Evolutionary conservation across 1,140 invertebrate species (phyloP).

Genomic region (Musca domestica): DNA sequence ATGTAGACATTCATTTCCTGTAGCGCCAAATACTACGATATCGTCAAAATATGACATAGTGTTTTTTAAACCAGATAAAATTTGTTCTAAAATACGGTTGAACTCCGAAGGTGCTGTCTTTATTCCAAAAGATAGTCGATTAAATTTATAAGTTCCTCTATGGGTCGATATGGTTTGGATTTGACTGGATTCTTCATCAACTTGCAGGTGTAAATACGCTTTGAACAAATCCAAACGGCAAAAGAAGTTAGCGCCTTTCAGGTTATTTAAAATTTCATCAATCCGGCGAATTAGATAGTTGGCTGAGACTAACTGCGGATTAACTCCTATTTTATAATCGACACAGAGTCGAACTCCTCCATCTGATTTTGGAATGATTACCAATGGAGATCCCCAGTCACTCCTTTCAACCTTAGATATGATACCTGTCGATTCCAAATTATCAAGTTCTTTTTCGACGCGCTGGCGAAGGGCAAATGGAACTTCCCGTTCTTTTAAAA

Average conservation of each 20-base stretch:
- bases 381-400: constrained; percentile 54
- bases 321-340: constrained; percentile 52
- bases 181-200: constrained; percentile 39
- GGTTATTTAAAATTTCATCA: constrained; percentile 43
- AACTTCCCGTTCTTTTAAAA: constrained; percentile 13
- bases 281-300: constrained; percentile 55
- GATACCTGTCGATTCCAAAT: constrained; percentile 1
- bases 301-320: constrained; percentile 39
- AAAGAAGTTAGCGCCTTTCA: constrained; percentile 38
- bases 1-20: constrained; percentile 21
- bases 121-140: constrained; percentile 45
- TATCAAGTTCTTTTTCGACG: not conserved
- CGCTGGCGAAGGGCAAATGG: constrained; percentile 1
- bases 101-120: constrained; percentile 22
- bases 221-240: constrained; percentile 43
- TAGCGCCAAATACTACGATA: no score
- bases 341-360: constrained; percentile 53
- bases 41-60: no score
- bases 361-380: constrained; percentile 54
- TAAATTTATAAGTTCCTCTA: constrained; percentile 44
- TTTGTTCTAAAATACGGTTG: not conserved
- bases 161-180: constrained; percentile 50
- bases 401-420: not conserved
- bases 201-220: constrained; percentile 50
- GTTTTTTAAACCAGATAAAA: not conserved